A percentile compares a stretch with the other conserved stretches of the same genome.
These are phyloP conservation scores for Harpagifer antarcticus DNA, from an alignment of 2,797 vertebrate genomes.

Conservation along the genomic window DNA sequence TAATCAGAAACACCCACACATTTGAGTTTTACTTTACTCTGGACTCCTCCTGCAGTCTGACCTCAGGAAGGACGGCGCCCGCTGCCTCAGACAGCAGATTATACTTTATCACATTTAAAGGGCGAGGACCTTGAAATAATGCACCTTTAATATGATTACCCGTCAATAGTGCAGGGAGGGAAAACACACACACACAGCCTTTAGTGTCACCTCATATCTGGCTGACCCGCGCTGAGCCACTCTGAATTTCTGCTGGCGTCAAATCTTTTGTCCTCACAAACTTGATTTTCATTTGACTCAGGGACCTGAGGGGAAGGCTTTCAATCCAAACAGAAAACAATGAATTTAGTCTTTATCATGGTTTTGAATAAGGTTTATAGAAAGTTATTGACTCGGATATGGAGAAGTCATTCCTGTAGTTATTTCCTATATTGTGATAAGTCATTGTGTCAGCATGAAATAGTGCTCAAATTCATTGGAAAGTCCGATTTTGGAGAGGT, in stretches of 20 bases:
- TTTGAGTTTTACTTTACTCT: too few relatives aligned
- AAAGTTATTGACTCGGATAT: too few relatives aligned
- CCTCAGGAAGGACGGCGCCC: slow-evolving; percentile 69
- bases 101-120: slow-evolving; percentile 80
- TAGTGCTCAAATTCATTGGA: not conserved
- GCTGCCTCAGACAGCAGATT: slow-evolving; percentile 72
- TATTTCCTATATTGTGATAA: not conserved
- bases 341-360: slow-evolving; percentile 63
- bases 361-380: slow-evolving; percentile 6
- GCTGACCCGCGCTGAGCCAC: slow-evolving; percentile 65
- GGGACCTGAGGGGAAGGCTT: slow-evolving; percentile 48
- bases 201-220: slow-evolving; percentile 75
- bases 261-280: slow-evolving; percentile 70
- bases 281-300: slow-evolving; percentile 60
- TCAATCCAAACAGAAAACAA: slow-evolving; percentile 48
- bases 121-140: slow-evolving; percentile 82
- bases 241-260: slow-evolving; percentile 68
- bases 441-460: not conserved
- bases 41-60: slow-evolving; percentile 45
- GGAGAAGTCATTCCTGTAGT: too few relatives aligned
- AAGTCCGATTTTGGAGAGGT: too few relatives aligned
- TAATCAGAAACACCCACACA: slow-evolving; percentile 12
- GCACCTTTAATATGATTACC: slow-evolving; percentile 82
- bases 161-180: slow-evolving; percentile 64
- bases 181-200: slow-evolving; percentile 36